A percentile compares a stretch with the other conserved stretches of the same genome.
Evolutionary conservation across 2,888 invertebrate species (phyloP).

Genomic region (Pammene aurita): DNA sequence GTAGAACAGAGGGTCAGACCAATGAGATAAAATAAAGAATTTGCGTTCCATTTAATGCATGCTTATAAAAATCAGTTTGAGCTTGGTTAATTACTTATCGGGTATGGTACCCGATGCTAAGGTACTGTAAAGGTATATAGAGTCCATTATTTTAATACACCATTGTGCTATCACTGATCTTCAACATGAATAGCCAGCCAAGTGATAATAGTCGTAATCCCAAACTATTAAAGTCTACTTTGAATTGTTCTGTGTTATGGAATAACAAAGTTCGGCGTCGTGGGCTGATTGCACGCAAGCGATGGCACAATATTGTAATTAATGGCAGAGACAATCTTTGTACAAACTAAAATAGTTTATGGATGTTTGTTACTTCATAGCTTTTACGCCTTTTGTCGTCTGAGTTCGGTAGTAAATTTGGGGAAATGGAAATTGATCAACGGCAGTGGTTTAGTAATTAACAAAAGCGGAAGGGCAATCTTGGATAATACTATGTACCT

Average conservation of each 20-base stretch:
- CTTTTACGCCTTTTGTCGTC: background rate
- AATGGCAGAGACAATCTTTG: slow-evolving; percentile 23
- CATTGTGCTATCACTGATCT: slow-evolving; percentile 4
- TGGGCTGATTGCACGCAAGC: slow-evolving; percentile 36
- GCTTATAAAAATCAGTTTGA: too few relatives aligned
- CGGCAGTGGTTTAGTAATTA: background rate
- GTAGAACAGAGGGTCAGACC: too few relatives aligned
- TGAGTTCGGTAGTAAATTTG: slow-evolving; percentile 6
- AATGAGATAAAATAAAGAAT: too few relatives aligned
- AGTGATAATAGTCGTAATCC: background rate
- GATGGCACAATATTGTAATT: slow-evolving; percentile 31
- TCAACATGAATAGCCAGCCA: background rate
- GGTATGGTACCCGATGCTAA: background rate
- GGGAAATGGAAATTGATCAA: slow-evolving; percentile 24
- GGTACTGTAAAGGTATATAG: background rate
- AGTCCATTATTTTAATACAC: slow-evolving; percentile 15
- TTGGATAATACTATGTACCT: slow-evolving; percentile 3
- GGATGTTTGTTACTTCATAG: background rate
- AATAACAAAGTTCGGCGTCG: slow-evolving; percentile 5
- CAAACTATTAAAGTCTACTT: background rate
- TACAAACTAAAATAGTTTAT: background rate
- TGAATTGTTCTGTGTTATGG: background rate
- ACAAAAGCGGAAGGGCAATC: slow-evolving; percentile 4
- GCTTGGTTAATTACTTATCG: too few relatives aligned
- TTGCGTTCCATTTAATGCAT: too few relatives aligned